Percentiles rank a stretch among this genome's conserved stretches.
These are phyloP conservation scores for Varanus komodoensis DNA, from an alignment of 2,113 vertebrate species.

Conservation along the genomic window DNA sequence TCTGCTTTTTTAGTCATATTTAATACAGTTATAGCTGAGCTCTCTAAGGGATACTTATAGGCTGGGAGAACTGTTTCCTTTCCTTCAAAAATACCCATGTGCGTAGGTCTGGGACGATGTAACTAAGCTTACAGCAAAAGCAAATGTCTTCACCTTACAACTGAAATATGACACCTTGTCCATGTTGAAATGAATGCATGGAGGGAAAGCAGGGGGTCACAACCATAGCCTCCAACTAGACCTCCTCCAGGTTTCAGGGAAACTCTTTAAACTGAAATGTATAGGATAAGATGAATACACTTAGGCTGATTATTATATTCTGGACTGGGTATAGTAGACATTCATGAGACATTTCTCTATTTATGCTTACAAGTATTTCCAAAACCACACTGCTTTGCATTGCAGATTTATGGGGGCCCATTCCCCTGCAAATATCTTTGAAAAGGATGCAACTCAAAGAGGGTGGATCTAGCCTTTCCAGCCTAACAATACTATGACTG, in stretches of 20 bases:
- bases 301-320: no score
- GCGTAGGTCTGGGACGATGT: background rate
- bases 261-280: no score
- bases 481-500: no score
- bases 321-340: no score
- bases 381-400: no score
- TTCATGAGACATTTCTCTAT: no score
- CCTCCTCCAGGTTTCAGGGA: background rate
- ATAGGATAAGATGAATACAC: no score
- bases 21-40: background rate
- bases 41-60: background rate
- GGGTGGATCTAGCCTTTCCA: no score
- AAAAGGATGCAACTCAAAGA: no score
- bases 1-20: conserved; percentile 1
- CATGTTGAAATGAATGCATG: background rate
- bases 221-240: background rate
- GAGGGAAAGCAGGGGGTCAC: background rate
- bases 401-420: no score
- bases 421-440: no score
- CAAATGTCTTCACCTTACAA: background rate
- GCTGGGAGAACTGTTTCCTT: background rate
- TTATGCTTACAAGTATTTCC: no score
- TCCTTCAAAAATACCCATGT: background rate
- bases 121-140: background rate
- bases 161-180: background rate